Conservation (phyloP, 1,140 invertebrate genomes). For the Drosophila santomea region DNA sequence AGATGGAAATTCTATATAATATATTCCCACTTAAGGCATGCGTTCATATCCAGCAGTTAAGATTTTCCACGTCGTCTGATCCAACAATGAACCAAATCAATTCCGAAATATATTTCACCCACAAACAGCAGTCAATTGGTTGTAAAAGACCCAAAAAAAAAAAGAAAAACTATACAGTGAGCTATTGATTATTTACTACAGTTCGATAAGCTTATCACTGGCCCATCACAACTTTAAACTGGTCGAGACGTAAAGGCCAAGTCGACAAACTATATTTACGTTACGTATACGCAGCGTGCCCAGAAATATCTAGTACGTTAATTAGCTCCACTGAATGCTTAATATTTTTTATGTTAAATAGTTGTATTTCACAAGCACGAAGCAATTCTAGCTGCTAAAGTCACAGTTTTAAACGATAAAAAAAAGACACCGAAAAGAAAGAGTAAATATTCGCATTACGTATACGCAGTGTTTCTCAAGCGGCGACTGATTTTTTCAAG, state of each 20-base stretch:
- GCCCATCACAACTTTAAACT: not conserved
- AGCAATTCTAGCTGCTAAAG: not conserved
- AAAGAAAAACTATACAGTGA: too few species aligned
- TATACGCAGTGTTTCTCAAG: slow-evolving; percentile 24
- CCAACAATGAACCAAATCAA: not conserved
- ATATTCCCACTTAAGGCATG: too few species aligned
- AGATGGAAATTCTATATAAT: too few species aligned
- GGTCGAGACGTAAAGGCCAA: not conserved
- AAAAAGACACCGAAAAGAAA: not conserved
- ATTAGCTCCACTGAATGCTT: not conserved
- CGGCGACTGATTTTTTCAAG: slow-evolving; percentile 11
- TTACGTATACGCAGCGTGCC: slow-evolving; percentile 13
- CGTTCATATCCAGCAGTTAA: too few species aligned
- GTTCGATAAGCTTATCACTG: slow-evolving; percentile 4
- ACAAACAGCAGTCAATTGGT: slow-evolving; percentile 9
- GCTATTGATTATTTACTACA: slow-evolving; percentile 1
- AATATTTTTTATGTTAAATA: not conserved
- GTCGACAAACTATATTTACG: not conserved
- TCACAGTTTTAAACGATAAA: not conserved
- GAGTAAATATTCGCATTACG: slow-evolving; percentile 12
- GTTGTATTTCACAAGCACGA: not conserved
- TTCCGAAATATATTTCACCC: not conserved
- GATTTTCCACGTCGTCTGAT: not conserved
- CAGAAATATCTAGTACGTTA: not conserved
- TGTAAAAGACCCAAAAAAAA: not conserved